Evolutionary conservation across 1,140 invertebrate genomes (phyloP).

Genomic region (Magallana ariakensis): DNA sequence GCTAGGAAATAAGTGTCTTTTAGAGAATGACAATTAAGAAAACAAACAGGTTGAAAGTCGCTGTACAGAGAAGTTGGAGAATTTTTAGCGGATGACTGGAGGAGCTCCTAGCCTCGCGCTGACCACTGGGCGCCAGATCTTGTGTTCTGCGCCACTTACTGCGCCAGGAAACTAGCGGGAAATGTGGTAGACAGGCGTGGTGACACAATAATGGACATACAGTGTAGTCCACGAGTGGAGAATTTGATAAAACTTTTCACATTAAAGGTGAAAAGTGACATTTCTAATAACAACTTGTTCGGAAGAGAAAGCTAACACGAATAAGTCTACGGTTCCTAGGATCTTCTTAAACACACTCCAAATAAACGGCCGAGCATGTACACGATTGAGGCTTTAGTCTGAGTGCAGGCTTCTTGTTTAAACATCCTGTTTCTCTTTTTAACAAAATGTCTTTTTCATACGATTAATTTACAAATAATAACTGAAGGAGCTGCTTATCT

Average conservation of each 20-base stretch:
- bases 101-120: background rate
- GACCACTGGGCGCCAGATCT: conserved; percentile 24
- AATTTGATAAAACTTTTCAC: conserved; percentile 28
- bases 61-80: background rate
- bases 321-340: background rate
- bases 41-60: conserved; percentile 13
- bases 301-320: background rate
- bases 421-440: too few species aligned
- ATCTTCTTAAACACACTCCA: background rate
- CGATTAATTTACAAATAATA: too few species aligned
- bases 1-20: conserved; percentile 19
- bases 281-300: background rate
- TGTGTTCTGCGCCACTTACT: conserved; percentile 24
- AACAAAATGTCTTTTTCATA: too few species aligned
- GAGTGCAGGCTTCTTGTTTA: too few species aligned
- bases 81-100: background rate
- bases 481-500: background rate
- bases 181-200: conserved; percentile 22
- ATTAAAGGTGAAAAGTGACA: conserved; percentile 30
- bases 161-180: background rate
- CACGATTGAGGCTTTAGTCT: too few species aligned
- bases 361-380: too few species aligned
- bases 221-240: conserved; percentile 21
- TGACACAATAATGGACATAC: conserved; percentile 39
- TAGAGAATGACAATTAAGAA: conserved; percentile 31